Evolutionary conservation across 2,113 vertebrate species (phyloP).

Genomic region (Butorides virescens): DNA sequence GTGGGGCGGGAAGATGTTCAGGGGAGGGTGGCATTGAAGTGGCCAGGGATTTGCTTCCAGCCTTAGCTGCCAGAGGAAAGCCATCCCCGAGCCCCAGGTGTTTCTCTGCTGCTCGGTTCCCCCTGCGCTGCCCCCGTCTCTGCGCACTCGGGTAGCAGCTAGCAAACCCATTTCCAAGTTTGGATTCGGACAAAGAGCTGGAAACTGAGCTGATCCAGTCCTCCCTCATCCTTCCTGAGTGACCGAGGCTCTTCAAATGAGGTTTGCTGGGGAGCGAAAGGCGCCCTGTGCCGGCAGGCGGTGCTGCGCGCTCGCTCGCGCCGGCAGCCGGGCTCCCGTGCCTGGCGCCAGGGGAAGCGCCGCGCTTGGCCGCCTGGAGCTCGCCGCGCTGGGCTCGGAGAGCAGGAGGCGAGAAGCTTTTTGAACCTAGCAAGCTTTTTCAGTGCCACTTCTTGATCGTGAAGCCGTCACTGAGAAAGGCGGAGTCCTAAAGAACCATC

Average conservation of each 20-base stretch:
- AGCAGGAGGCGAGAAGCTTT: neutral
- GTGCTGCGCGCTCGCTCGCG: neutral
- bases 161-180: neutral
- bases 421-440: neutral
- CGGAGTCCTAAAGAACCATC: neutral
- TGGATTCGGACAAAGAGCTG: neutral
- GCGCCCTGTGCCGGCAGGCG: conserved; percentile 5
- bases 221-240: neutral
- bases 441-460: neutral
- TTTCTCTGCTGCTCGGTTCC: neutral
- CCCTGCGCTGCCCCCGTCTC: neutral
- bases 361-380: neutral
- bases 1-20: neutral
- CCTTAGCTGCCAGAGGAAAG: neutral
- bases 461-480: neutral
- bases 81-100: neutral
- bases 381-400: accelerated
- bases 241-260: neutral
- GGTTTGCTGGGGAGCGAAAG: neutral
- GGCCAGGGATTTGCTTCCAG: neutral
- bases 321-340: neutral
- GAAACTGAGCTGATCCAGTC: neutral
- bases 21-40: neutral
- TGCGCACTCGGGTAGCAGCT: neutral
- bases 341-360: neutral